phyloP scores from a whole-genome alignment of 92 coral and sea anemone species.

The Palythoa heliodiscus region DNA sequence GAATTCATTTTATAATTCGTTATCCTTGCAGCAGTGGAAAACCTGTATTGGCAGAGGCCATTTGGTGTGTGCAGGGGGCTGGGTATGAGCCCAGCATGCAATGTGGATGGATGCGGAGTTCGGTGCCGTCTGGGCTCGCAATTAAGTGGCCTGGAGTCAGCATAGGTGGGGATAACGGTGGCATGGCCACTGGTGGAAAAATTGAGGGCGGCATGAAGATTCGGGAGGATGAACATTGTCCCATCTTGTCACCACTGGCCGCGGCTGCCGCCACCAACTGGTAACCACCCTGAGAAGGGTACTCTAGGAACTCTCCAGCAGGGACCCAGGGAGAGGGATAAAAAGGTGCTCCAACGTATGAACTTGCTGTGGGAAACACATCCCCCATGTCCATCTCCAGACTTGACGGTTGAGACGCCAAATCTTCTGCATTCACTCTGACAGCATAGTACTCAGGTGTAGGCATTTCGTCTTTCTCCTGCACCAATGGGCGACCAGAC shows the following conservation, averaged over 20 bases:
- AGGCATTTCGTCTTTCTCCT: background rate
- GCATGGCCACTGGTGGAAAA: slow-evolving; percentile 72
- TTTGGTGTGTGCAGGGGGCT: slow-evolving; percentile 58
- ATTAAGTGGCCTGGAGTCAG: slow-evolving; percentile 67
- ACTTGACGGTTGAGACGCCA: slow-evolving; percentile 29
- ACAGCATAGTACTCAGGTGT: slow-evolving; percentile 32
- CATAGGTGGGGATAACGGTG: slow-evolving; percentile 74
- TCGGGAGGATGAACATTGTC: slow-evolving; percentile 75
- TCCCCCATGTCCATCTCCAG: slow-evolving; percentile 43
- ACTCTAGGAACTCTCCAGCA: slow-evolving; percentile 11
- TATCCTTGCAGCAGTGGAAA: slow-evolving; percentile 38
- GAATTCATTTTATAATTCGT: background rate
- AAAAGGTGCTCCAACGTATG: slow-evolving; percentile 29
- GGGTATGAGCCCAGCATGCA: slow-evolving; percentile 83
- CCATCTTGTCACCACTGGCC: slow-evolving; percentile 32
- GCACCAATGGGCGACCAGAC: background rate
- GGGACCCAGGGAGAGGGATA: slow-evolving; percentile 32
- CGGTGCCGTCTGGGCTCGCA: slow-evolving; percentile 71
- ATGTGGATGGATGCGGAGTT: slow-evolving; percentile 85
- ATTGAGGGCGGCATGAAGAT: slow-evolving; percentile 91
- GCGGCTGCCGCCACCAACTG: slow-evolving; percentile 46
- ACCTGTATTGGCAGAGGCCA: slow-evolving; percentile 39
- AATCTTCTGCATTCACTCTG: slow-evolving; percentile 13
- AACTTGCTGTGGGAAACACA: slow-evolving; percentile 35
- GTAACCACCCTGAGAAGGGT: slow-evolving; percentile 45